phyloP scores from a whole-genome alignment of 2,888 invertebrate genomes.

The Steromphala cineraria region DNA sequence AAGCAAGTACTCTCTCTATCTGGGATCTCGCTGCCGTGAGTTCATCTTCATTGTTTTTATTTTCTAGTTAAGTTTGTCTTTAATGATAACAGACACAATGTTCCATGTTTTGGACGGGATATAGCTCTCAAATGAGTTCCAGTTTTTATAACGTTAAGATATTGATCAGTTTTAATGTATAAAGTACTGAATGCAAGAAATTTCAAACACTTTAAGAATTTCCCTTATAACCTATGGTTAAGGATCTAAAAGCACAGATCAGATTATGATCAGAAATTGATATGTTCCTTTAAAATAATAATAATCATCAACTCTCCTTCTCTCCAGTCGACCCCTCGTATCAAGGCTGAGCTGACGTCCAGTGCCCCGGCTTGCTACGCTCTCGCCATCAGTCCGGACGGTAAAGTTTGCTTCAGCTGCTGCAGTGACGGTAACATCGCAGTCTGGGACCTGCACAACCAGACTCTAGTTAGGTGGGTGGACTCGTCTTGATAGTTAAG shows the following conservation, averaged over 20 bases:
- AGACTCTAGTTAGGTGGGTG: conserved; percentile 85
- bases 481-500: too few species aligned
- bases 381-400: conserved; percentile 95
- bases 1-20: conserved; percentile 94
- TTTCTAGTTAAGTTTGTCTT: too few species aligned
- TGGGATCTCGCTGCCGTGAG: conserved; percentile 91
- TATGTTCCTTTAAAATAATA: background rate
- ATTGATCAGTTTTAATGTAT: too few species aligned
- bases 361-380: conserved; percentile 97
- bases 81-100: too few species aligned
- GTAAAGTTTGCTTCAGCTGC: conserved; percentile 97
- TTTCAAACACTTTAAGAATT: background rate
- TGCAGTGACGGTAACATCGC: conserved; percentile 98
- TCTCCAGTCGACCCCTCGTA: conserved; percentile 86
- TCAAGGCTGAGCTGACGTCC: conserved; percentile 94
- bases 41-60: conserved; percentile 4
- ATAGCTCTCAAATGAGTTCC: too few species aligned
- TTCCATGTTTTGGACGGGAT: background rate
- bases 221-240: too few species aligned
- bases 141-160: too few species aligned
- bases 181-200: background rate
- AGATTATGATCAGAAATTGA: background rate
- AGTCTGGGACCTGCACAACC: conserved; percentile 96
- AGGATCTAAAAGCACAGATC: too few species aligned
- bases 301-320: background rate